A percentile compares a stretch with the other conserved stretches of the same genome.
Evolutionary conservation across 2,888 invertebrate genomes (phyloP).

Genomic region (Crossocerus cetratus): DNA sequence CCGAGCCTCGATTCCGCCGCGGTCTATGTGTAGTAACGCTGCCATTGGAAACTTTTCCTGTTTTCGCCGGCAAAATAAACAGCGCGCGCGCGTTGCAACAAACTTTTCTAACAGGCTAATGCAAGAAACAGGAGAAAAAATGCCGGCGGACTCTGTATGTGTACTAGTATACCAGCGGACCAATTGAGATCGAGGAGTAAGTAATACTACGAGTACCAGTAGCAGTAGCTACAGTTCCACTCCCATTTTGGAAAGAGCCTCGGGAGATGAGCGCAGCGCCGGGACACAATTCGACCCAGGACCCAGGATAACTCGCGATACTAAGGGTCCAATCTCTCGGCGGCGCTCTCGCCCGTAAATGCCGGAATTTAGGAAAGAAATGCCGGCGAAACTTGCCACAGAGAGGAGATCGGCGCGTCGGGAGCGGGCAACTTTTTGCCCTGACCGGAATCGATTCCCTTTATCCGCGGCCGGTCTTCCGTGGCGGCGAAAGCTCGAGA

Average conservation of each 20-base stretch:
- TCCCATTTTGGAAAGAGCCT: slow-evolving; percentile 1
- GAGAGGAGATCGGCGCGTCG: neutral
- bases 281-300: neutral
- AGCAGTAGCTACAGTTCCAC: too few species aligned
- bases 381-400: neutral
- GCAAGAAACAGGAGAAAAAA: too few species aligned
- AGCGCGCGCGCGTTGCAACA: too few species aligned
- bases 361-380: neutral
- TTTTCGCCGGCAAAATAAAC: too few species aligned
- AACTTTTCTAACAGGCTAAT: too few species aligned
- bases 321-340: neutral
- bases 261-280: neutral
- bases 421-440: neutral
- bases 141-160: too few species aligned
- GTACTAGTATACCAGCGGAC: too few species aligned
- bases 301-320: neutral
- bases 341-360: neutral
- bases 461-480: neutral
- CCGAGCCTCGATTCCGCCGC: too few species aligned
- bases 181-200: neutral
- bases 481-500: neutral
- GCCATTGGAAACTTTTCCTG: too few species aligned
- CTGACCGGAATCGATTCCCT: neutral
- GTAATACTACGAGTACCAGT: too few species aligned
- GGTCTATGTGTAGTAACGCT: too few species aligned